Evolutionary conservation across 1,140 invertebrate genomes (phyloP), one percentile per base, ranked within the genome.

Genomic region (Metaphire vulgaris): DNA sequence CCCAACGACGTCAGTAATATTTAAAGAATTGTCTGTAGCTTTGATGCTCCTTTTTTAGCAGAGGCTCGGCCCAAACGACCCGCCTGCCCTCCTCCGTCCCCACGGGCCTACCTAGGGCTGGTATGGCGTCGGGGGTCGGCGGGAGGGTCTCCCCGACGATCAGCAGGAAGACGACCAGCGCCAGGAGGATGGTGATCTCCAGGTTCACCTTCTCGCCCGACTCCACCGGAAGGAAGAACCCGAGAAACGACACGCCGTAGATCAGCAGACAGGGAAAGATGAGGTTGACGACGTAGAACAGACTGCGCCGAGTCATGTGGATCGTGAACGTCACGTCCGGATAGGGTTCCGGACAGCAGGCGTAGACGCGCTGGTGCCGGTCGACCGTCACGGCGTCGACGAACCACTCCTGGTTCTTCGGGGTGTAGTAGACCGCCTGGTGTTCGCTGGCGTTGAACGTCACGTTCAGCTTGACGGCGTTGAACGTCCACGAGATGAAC

Each of bases 301-400:
- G 89, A 1, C 94, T 97, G 87, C 97, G 96, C 79, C 96, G 89
- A 78, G 94, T 88, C 92, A 98, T 94, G 33, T 94, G 96, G 81
- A 98, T 96, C 86, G 96, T 96, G 86, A 97, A 98, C 32, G 95
- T 98, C 81, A 98, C 96, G 84, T 97, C 95, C 77, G 96, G 91
- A 84, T 94, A 96, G 33, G 93, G 93, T 85, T 94, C 92, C 85
- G 41, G 32, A 33, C 77, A 78, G 68, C 77, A 78, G 15, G 77
- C 73, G 31, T 78, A 78, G 16, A 28, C 28, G 32, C 71, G 75
- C 68, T 56, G 68, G 69, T 78, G 73, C 2, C 77, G 65, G 16
- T 75, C 69, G n/a, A 64, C 32, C 26, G 41, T 76, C 21, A 76
- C 65, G 21, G 68, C 29, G 30, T 78, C 70, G 16, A 79, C 79